A percentile compares a stretch with the other conserved stretches of the same genome.
Conservation (phyloP, 2,797 vertebrate species). For the Gymnocypris eckloni region DNA sequence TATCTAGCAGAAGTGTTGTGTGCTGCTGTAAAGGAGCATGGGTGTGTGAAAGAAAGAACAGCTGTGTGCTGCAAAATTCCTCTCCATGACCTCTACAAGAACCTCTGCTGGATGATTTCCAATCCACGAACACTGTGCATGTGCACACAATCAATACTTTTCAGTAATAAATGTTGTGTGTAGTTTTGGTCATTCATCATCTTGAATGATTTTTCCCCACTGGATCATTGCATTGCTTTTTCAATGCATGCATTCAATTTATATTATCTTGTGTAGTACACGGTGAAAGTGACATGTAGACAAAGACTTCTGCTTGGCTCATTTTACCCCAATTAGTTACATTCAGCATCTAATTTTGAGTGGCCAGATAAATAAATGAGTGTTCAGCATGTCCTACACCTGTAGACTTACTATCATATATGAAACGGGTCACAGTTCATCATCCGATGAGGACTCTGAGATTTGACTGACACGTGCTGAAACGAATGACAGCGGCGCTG, state of each 20-base stretch:
- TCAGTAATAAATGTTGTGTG: background rate
- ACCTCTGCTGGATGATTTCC: background rate
- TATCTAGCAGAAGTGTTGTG: slow-evolving; percentile 4
- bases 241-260: background rate
- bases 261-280: background rate
- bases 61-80: slow-evolving; percentile 8
- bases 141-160: background rate
- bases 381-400: background rate
- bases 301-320: background rate
- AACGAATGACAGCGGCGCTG: background rate
- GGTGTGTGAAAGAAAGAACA: background rate
- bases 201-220: background rate
- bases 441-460: background rate
- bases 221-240: background rate
- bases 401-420: background rate
- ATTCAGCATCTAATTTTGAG: background rate
- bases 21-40: background rate
- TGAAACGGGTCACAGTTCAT: background rate
- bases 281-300: background rate
- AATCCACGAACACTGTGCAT: background rate
- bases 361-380: background rate
- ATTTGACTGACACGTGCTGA: background rate
- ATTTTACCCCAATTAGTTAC: background rate
- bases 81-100: slow-evolving; percentile 8
- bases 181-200: background rate